Percentiles rank a stretch among this genome's conserved stretches.
Conservation (phyloP, 2,113 vertebrate genomes). For the Ptilonorhynchus violaceus region DNA sequence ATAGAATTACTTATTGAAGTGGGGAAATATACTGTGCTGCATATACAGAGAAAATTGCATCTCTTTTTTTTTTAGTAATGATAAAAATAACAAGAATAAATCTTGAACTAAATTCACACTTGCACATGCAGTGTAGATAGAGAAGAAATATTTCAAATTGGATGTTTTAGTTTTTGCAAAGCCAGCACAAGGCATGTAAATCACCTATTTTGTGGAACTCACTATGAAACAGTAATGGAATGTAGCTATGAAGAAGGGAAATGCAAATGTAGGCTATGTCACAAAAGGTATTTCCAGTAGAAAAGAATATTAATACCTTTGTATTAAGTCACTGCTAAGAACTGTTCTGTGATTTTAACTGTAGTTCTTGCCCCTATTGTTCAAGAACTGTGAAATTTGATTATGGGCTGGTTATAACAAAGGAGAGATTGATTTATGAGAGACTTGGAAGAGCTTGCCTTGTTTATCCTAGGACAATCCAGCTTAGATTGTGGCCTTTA, state of each 20-base stretch:
- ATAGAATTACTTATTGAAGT: neutral
- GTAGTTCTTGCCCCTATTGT: neutral
- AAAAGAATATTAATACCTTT: neutral
- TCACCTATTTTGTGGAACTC: neutral
- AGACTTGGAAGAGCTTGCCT: neutral
- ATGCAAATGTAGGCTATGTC: neutral
- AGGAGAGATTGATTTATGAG: neutral
- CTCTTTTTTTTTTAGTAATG: neutral
- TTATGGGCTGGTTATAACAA: neutral
- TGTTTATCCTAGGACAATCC: neutral
- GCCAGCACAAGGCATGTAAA: neutral
- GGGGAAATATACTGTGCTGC: neutral
- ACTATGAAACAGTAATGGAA: neutral
- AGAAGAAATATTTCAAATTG: neutral
- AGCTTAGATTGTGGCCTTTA: neutral
- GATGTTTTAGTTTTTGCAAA: neutral
- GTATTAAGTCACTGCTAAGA: neutral
- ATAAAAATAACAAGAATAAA: neutral
- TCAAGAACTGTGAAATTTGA: neutral
- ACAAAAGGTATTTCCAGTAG: neutral
- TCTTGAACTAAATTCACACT: neutral
- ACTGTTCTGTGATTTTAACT: neutral
- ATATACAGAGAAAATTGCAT: neutral
- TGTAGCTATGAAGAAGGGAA: neutral
- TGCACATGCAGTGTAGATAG: neutral